A percentile compares a stretch with the other conserved stretches of the same genome.
Conservation (phyloP, 1,140 invertebrate genomes). For the Cepaea nemoralis region DNA sequence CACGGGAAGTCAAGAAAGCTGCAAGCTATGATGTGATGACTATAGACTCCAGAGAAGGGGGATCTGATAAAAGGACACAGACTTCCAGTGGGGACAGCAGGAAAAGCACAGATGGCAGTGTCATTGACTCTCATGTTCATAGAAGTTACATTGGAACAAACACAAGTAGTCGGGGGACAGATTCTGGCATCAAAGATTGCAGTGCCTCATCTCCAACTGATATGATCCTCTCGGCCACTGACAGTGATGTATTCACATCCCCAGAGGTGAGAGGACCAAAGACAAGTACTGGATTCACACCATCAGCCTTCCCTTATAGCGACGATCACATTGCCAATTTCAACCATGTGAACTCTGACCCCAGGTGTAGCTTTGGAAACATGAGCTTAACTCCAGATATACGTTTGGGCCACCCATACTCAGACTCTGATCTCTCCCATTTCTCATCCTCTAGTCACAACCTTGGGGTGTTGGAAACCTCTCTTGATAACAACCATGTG, state of each 20-base stretch:
- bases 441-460: background rate
- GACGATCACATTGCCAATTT: background rate
- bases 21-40: slow-evolving; percentile 38
- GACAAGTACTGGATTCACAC: background rate
- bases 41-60: background rate
- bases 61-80: background rate
- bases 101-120: background rate
- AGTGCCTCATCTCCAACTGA: background rate
- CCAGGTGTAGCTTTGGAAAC: background rate
- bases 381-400: background rate
- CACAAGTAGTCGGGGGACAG: background rate
- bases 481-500: background rate
- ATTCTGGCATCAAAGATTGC: background rate
- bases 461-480: background rate
- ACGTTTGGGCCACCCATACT: background rate
- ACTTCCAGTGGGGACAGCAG: background rate
- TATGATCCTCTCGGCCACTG: background rate
- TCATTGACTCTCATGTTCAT: background rate
- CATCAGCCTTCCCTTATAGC: background rate
- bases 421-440: background rate
- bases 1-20: slow-evolving; percentile 26
- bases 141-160: background rate
- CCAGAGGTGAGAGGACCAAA: background rate
- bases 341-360: background rate
- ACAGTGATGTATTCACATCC: background rate